Base-by-base conservation (phyloP, 1,140 invertebrate species). In the Leptoteleia sp. region DNA sequence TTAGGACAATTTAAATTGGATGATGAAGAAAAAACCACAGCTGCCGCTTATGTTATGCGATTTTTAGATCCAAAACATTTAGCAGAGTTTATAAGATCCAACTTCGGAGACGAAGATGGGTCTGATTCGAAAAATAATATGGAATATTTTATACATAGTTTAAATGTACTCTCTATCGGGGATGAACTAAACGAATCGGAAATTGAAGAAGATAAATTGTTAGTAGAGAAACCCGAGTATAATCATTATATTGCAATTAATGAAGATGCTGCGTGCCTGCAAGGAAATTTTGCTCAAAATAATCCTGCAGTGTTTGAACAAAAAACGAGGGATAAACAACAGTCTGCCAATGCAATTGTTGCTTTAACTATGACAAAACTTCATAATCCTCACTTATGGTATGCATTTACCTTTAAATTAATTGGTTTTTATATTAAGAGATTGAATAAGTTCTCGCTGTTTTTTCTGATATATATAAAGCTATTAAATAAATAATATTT, bases 361-460 rank as follows among this genome's bases (percentile, higher is more conserved):
- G 16, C 87, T 2, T 54, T 89, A 13, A 84, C 81, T 0, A 88
- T 86, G 85, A 83, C 81, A 0, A 87, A 87, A 31, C 35, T 89
- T 0, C 84, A 86, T 27, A 75, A 85, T 75, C 82, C 86, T 1
- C 71, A 82, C 67, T 64, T 84, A 1, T 89, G 88, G 88, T 77
- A 83, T 13, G 5, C 7, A n/a, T 35, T 38, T 1, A 22, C 5
- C 0, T 33, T 12, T 1, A 1, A 9, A 25, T 33, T n/a, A n/a
- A n/a, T n/a, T n/a, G n/a, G n/a, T n/a, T n/a, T n/a, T n/a, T n/a
- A n/a, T n/a, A n/a, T n/a, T n/a, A n/a, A n/a, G n/a, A n/a, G n/a
- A n/a, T n/a, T n/a, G n/a, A n/a, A n/a, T n/a, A n/a, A n/a, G n/a
- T n/a, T n/a, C n/a, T n/a, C n/a, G n/a, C n/a, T n/a, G n/a, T n/a